Evolutionary conservation across 2,888 invertebrate species (phyloP), one percentile per base, ranked within the genome.

Genomic region (Nudaria mundana): DNA sequence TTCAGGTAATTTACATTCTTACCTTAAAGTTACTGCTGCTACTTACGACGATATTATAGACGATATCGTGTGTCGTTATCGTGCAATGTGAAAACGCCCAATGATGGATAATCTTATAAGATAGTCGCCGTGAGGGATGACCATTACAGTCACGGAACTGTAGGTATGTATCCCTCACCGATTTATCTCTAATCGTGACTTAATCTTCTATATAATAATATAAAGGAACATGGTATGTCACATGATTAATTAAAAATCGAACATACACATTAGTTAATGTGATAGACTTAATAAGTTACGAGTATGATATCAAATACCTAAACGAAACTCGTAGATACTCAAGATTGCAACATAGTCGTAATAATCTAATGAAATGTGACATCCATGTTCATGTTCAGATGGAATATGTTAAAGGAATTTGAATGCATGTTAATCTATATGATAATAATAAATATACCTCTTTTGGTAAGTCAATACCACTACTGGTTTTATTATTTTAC

Each of bases 351-450:
- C 34, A 40, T 43, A 40, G 39, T 40, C 3, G 20, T 8, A 20
- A 20, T 20, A 20, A 26, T 44, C 33, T 44, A 38, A 52, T 51
- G 39, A 35, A 43, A 45, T 56, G 75, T 77, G 76, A 59, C 75
- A 70, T 57, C 77, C 81, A 76, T 79, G 82, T 73, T 74, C 65
- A 63, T 52, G 65, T 71, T 78, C 70, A 66, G 76, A 73, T 71
- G 73, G 74, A 82, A 81, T 79, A 81, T 76, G 78, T 77, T 84
- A 86, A 78, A 79, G 85, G 84, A 85, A 85, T 85, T 84, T 86
- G 84, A 87, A 85, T 85, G 84, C 85, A 88, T 87, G 88, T 88
- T 87, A 86, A 83, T 82, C 84, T 81, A 78, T 78, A 77, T 80
- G 71, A 71, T 72, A 66, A 66, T 66, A 78, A 81, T 81, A 81